These are phyloP conservation scores for Nestor notabilis DNA, from an alignment of 2,113 vertebrate genomes.

Conservation along the genomic window DNA sequence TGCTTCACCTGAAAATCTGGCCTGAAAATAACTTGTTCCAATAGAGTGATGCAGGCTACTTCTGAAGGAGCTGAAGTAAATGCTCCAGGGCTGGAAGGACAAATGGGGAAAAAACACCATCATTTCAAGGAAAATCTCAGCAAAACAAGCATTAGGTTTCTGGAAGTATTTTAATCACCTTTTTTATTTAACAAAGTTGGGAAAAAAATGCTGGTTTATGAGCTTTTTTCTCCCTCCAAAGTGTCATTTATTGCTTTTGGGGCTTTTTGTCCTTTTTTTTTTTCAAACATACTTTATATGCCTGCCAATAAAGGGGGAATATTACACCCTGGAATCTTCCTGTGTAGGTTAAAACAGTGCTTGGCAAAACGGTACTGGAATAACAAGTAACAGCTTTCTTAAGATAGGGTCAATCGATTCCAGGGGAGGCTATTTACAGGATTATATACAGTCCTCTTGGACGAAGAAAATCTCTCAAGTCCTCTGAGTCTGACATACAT, in stretches of 20 bases:
- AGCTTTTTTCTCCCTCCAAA: not conserved
- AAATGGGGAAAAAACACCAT: not conserved
- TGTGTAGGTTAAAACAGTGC: not conserved
- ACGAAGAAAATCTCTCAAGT: conserved; percentile 66
- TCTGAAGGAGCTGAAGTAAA: not conserved
- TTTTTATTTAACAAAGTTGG: conserved; percentile 30
- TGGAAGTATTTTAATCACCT: conserved; percentile 26
- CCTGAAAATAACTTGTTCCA: not conserved
- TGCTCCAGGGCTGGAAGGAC: not conserved
- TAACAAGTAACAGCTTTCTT: conserved; percentile 50
- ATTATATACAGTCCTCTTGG: conserved; percentile 52
- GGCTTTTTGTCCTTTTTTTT: not conserved
- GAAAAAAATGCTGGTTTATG: conserved; percentile 23
- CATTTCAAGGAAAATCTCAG: not conserved
- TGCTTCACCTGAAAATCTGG: not conserved
- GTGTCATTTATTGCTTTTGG: conserved; percentile 43
- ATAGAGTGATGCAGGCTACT: not conserved
- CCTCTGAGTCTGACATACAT: conserved; percentile 65
- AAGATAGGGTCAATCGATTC: conserved; percentile 43
- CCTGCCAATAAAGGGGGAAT: conserved; percentile 55
- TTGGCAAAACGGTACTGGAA: conserved; percentile 51
- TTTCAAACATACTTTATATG: conserved; percentile 32
- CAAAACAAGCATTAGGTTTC: conserved; percentile 14
- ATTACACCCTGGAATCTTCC: conserved; percentile 54
- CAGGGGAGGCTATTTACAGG: conserved; percentile 60